Evolutionary conservation across 2,797 vertebrate genomes (phyloP), one percentile per base, ranked within the genome.

Genomic region (Rhynchotus rufescens): DNA sequence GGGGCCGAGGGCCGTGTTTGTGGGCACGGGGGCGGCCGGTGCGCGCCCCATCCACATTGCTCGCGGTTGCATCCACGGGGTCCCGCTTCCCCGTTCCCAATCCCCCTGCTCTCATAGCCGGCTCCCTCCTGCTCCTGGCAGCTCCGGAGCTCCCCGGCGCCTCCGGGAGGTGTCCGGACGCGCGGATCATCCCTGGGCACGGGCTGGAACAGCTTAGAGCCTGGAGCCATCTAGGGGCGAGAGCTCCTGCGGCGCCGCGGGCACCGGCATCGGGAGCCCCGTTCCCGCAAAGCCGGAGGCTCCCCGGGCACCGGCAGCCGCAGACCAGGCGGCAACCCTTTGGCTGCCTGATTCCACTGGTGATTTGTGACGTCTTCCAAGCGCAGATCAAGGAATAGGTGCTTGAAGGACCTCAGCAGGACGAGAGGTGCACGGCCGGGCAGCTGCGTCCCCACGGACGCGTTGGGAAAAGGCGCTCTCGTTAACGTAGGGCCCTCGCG

Each of bases 171-270:
- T 10, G 28, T 26, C 61, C 84, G 4, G 86, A 80, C 75, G 75
- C 82, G 88, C 86, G 69, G 87, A 87, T 59, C 75, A 32, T 94
- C 88, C 90, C 61, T 60, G 79, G 4, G 94, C 79, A 1, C 38
- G 38, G 88, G 91, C 94, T 78, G 91, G 57, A 96, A 96, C 94
- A 94, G 83, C 86, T 92, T 95, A 94, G 86, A 94, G 94, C 95
- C 95, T 96, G 12, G 93, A 96, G 95, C 95, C 96, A 96, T 96
- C 95, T 96, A 95, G 96, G 96, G 95, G 95, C 81, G 92, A 56
- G 95, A 96, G 92, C 91, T 92, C 78, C 78, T 11, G 45, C 45
- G 21, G 45, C 45, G 45, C 45, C 8, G 36, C 36, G 36, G 36
- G 36, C 36, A 36, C 40, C 12, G 40, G 40, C 8, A 40, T 14